Conservation (phyloP, 1,140 invertebrate species). For the Nephila pilipes region DNA sequence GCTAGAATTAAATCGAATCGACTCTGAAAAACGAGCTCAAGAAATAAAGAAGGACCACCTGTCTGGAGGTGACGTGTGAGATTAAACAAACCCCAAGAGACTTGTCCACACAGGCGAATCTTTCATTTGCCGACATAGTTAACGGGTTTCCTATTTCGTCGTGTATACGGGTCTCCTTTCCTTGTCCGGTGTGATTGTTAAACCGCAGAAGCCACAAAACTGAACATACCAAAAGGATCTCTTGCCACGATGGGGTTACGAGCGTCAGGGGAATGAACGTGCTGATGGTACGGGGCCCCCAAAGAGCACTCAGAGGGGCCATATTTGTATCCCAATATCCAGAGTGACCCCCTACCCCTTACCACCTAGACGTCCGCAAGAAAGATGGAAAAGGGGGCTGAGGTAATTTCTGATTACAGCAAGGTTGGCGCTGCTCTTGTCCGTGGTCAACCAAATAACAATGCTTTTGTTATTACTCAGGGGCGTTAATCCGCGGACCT, state of each 20-base stretch:
- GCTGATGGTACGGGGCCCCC: conserved; percentile 58
- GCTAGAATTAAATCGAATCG: too few relatives aligned
- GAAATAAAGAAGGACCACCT: conserved; percentile 9
- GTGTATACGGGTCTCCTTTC: not conserved
- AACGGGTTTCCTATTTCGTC: conserved; percentile 73
- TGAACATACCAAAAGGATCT: conserved; percentile 3
- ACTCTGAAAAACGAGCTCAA: too few relatives aligned
- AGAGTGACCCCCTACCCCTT: not conserved
- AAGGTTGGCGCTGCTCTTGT: not conserved
- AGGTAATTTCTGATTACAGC: conserved; percentile 67
- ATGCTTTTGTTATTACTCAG: conserved; percentile 52
- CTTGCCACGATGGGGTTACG: conserved; percentile 62
- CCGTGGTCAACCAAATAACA: conserved; percentile 58
- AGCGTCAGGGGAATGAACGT: conserved; percentile 66
- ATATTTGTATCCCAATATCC: conserved; percentile 68
- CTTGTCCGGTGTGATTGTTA: conserved; percentile 53
- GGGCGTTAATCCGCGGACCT: conserved; percentile 2
- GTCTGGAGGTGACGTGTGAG: conserved; percentile 16
- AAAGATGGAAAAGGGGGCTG: not conserved
- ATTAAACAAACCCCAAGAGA: conserved; percentile 41
- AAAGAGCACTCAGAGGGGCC: conserved; percentile 68
- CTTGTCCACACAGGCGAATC: conserved; percentile 40
- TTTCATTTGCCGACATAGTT: conserved; percentile 73
- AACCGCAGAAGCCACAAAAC: not conserved
- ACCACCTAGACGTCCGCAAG: not conserved